Base-by-base conservation (phyloP, 2,888 invertebrate species). In the Platypus cylindrus region DNA sequence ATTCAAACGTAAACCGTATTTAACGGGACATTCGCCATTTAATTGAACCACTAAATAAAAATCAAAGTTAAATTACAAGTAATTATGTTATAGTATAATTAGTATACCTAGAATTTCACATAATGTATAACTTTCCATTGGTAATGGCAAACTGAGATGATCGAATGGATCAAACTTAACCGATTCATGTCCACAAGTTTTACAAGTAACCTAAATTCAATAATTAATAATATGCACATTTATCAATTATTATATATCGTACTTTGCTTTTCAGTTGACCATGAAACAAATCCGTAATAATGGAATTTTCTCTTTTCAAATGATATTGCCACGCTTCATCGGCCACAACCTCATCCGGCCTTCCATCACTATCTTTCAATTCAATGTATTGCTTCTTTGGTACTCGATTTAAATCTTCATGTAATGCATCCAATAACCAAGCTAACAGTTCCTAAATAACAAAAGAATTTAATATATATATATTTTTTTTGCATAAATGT, bases 81-180 rank as follows among this genome's bases (percentile, higher is more conserved):
- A 17, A 15, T 8, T 18, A 18, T 18, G 5, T 12, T 28, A 14
- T 5, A 14, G 5, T 14, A 16, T 14, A 7, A 29, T 29, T 8
- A n/a, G 5, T 12, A 46, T 46, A 58, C 58, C 83, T 49, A 78
- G 67, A 34, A 84, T 70, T 57, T 85, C 83, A 48, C 80, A 69
- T 43, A 83, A 72, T 30, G 81, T 73, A 52, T 74, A 82, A 57
- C 80, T 80, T 62, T 93, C 91, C 71, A 91, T 84, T 14, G 91
- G 91, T 49, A 93, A 67, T 37, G 91, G 91, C 50, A 93, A 66
- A 45, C 86, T 62, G 30, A 93, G 72, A 63, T 86, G 78, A 60
- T 86, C 89, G 67, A 91, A 93, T 2, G 90, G 83, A 65, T 93
- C 93, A 63, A 91, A 93, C 26, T 85, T 72, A 37, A 87, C 85